These are phyloP conservation scores for Ganaspis sp. DNA, from an alignment of 1,140 invertebrate species.

Conservation along the genomic window DNA sequence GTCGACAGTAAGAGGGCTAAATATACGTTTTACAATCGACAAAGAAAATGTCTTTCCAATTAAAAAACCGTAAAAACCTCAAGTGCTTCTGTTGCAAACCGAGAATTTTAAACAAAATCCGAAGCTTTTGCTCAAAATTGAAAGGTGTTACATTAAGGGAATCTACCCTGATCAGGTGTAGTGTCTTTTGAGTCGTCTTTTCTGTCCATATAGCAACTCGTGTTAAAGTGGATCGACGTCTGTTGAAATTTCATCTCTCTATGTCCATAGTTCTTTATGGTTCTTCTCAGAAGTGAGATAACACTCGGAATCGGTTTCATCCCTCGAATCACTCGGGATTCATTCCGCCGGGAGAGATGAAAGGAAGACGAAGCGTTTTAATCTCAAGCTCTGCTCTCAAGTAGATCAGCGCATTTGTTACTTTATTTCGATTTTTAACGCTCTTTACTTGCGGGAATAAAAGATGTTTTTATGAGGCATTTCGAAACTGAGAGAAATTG, in stretches of 20 bases:
- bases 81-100: background rate
- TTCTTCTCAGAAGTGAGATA: constrained; percentile 24
- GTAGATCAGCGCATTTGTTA: background rate
- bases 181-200: background rate
- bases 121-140: background rate
- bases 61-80: background rate
- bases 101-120: background rate
- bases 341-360: constrained; percentile 4
- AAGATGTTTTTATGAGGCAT: background rate
- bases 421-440: constrained; percentile 13
- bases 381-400: constrained; percentile 4
- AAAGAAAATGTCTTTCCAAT: constrained; percentile 19
- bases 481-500: constrained; percentile 10
- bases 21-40: constrained; percentile 23
- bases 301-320: constrained; percentile 13
- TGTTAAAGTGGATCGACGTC: constrained; percentile 16
- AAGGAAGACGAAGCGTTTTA: constrained; percentile 13
- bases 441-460: background rate
- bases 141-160: background rate
- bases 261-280: background rate
- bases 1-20: constrained; percentile 24
- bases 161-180: background rate
- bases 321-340: constrained; percentile 22
- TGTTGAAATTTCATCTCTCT: constrained; percentile 17
- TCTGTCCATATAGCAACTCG: background rate